Evolutionary conservation across 2,888 invertebrate genomes (phyloP).

Genomic region (Cetonia aurata): DNA sequence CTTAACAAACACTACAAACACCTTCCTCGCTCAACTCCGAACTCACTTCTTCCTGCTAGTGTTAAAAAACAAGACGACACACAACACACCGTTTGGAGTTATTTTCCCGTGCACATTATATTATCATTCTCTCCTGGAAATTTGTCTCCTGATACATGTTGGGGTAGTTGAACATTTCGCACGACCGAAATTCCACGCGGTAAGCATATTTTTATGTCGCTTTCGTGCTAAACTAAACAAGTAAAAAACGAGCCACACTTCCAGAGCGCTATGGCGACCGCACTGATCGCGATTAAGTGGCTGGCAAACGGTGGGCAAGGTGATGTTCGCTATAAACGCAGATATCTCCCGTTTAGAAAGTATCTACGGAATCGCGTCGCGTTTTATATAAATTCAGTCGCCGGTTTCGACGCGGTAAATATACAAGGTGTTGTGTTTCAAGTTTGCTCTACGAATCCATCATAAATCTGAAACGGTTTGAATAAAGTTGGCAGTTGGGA

Average conservation of each 20-base stretch:
- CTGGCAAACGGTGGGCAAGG: conserved; percentile 15
- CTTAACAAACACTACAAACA: background rate
- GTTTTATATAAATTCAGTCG: background rate
- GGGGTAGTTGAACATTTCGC: conserved; percentile 1
- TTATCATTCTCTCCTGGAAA: conserved; percentile 5
- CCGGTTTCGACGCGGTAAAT: background rate
- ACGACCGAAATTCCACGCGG: conserved; percentile 4
- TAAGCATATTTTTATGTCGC: conserved; percentile 32
- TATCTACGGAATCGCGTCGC: background rate
- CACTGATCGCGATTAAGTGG: conserved; percentile 40
- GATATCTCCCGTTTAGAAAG: conserved; percentile 38
- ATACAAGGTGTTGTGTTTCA: conserved; percentile 7
- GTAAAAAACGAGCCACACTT: conserved; percentile 49
- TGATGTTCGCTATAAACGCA: conserved; percentile 20
- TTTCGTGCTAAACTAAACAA: background rate
- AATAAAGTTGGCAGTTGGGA: no score
- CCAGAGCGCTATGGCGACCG: conserved; percentile 54
- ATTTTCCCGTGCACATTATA: background rate
- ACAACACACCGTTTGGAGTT: background rate
- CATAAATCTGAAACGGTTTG: background rate
- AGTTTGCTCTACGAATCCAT: background rate
- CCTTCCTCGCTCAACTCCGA: conserved; percentile 25
- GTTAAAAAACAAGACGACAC: background rate
- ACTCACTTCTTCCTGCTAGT: conserved; percentile 13
- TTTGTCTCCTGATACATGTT: conserved; percentile 8